These are phyloP conservation scores for Acanthiza pusilla DNA, from an alignment of 2,797 vertebrate species.

Conservation along the genomic window DNA sequence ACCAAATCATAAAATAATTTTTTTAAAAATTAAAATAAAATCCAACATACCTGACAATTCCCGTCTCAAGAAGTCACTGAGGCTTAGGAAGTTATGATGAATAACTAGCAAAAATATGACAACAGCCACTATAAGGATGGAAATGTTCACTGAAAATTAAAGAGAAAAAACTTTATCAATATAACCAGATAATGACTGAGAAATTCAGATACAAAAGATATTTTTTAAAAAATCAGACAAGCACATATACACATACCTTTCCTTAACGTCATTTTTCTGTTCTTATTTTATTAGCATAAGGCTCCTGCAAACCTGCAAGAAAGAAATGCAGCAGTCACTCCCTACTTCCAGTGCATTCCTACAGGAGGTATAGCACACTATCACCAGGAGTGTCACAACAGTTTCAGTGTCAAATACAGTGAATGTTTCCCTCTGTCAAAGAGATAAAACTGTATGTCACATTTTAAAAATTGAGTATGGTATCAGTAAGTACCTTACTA, in stretches of 20 bases:
- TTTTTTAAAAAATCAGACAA: not conserved
- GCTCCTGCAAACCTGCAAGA: slow-evolving; percentile 59
- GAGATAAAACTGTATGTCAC: not conserved
- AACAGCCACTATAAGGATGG: slow-evolving; percentile 85
- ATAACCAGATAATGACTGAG: not conserved
- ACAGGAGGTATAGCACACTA: not conserved
- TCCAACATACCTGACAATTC: slow-evolving; percentile 81
- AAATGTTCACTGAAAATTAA: slow-evolving; percentile 85
- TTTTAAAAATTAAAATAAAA: not conserved
- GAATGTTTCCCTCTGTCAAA: not conserved
- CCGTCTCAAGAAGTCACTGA: slow-evolving; percentile 87
- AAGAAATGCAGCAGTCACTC: not conserved
- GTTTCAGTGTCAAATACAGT: not conserved
- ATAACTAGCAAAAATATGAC: slow-evolving; percentile 89
- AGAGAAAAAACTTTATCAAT: not conserved
- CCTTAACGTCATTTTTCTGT: slow-evolving; percentile 74
- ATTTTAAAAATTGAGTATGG: not conserved
- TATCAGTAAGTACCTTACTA: not conserved
- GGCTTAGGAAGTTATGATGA: slow-evolving; percentile 89
- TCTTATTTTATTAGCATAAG: not conserved
- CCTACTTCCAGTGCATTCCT: not conserved
- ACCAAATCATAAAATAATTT: not conserved
- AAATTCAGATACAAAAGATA: not conserved
- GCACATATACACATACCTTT: slow-evolving; percentile 67
- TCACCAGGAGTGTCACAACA: not conserved